phyloP scores from a whole-genome alignment of 92 coral and sea anemone species.

The Heteractis magnifica region DNA sequence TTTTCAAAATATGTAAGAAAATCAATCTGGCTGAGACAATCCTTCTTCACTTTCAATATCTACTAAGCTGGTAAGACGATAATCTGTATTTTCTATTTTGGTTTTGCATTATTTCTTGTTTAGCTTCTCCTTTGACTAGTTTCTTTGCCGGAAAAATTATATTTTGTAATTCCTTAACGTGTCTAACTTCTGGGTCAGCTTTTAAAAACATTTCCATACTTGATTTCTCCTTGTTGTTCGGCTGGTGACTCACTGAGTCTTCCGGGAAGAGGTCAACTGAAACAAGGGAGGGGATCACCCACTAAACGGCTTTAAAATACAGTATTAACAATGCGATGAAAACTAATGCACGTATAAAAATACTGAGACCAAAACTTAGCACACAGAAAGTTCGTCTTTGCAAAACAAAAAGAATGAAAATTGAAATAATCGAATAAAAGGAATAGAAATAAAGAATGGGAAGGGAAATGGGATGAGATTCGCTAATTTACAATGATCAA shows the following conservation, averaged over 20 bases:
- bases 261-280: neutral
- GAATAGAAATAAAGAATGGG: neutral
- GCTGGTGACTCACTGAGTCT: neutral
- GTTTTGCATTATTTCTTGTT: neutral
- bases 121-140: neutral
- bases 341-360: neutral
- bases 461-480: neutral
- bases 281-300: neutral
- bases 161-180: neutral
- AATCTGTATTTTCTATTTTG: neutral
- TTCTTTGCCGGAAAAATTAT: neutral
- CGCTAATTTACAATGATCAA: neutral
- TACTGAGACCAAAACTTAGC: neutral
- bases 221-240: neutral
- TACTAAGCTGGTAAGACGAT: neutral
- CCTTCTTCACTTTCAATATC: neutral
- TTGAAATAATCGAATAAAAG: neutral
- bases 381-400: neutral
- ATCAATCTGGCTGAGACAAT: too few species aligned
- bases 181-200: neutral
- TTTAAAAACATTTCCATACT: neutral
- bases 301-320: neutral
- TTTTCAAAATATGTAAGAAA: too few species aligned
- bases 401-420: neutral
- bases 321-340: neutral